Conservation (phyloP, 2,113 vertebrate species). For the Amphilophus citrinellus region DNA sequence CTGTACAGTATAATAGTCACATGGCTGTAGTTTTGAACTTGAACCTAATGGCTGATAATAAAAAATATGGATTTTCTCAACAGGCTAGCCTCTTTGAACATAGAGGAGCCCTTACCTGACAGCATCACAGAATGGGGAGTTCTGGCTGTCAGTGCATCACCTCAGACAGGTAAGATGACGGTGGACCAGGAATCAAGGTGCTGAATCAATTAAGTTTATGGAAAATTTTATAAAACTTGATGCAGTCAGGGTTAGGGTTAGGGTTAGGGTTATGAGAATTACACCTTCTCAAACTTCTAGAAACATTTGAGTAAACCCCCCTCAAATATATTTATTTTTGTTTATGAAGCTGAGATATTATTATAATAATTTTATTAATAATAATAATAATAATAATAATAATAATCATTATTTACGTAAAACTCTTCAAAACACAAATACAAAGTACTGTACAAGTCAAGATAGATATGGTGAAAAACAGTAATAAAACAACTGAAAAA, state of each 20-base stretch:
- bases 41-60: background rate
- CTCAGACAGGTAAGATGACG: conserved; percentile 66
- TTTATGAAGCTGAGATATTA: background rate
- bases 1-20: background rate
- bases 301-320: background rate
- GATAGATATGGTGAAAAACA: background rate
- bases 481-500: accelerated
- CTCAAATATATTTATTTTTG: background rate
- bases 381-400: background rate
- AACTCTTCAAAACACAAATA: background rate
- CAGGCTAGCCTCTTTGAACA: conserved; percentile 63
- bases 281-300: background rate
- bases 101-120: conserved; percentile 70
- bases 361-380: background rate
- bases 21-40: background rate
- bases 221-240: background rate
- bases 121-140: conserved; percentile 84
- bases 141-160: conserved; percentile 77
- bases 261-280: background rate
- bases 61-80: background rate
- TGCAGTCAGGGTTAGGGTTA: background rate
- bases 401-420: background rate
- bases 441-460: background rate
- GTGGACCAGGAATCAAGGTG: background rate
- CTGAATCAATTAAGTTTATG: background rate